Percentiles rank a stretch among this genome's conserved stretches.
phyloP scores from a whole-genome alignment of 2,797 vertebrate species.

The Coluber constrictor region DNA sequence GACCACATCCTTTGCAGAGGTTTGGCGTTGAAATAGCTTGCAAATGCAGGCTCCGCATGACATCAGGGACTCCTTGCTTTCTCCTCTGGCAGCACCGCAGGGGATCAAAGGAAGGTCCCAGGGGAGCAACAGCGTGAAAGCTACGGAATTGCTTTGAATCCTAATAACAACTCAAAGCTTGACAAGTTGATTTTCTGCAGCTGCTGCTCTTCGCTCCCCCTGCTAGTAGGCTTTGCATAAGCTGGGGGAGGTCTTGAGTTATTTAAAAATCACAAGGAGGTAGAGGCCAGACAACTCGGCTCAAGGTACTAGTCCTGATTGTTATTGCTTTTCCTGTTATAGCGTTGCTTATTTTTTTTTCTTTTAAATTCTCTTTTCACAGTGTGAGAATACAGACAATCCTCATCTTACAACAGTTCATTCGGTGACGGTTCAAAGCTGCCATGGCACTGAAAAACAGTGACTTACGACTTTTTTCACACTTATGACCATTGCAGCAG shows the following conservation, averaged over 20 bases:
- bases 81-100: conserved; percentile 32
- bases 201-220: conserved; percentile 32
- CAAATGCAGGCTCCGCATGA: conserved; percentile 63
- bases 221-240: conserved; percentile 49
- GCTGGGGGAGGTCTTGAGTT: conserved; percentile 36
- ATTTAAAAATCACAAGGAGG: conserved; percentile 53
- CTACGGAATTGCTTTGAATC: conserved; percentile 46
- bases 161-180: conserved; percentile 57
- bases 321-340: background rate
- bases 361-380: background rate
- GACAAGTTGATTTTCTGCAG: background rate
- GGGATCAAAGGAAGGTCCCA: conserved; percentile 18
- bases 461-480: too few relatives aligned
- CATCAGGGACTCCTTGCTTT: conserved; percentile 34
- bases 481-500: too few relatives aligned
- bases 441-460: too few relatives aligned
- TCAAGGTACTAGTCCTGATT: background rate
- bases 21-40: conserved; percentile 59
- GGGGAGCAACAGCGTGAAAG: conserved; percentile 45
- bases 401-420: background rate
- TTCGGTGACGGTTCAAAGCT: background rate
- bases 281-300: background rate
- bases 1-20: conserved; percentile 53
- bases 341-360: background rate
- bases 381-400: background rate